Base-by-base conservation (phyloP, 1,140 invertebrate species). In the Parasteatoda tepidariorum region DNA sequence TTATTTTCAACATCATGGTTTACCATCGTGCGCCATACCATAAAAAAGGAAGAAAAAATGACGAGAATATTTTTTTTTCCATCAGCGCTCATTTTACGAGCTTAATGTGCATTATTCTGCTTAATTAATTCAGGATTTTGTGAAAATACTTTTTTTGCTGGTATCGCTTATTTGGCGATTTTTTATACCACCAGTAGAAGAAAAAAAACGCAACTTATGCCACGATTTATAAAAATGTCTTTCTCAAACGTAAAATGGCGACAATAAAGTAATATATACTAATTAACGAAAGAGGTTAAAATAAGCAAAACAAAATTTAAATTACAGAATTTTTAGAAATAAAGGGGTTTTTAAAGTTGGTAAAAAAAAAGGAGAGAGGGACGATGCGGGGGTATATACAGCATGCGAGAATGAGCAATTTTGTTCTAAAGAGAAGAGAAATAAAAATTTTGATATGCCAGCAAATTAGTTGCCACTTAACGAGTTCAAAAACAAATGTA, bases 81-180 rank as follows among this genome's bases (percentile, higher is more conserved):
- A 13, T n/a, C 38, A 31, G 28, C 78, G 62, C 75, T 78, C 78
- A 41, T 82, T 82, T 82, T 82, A 71, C 76, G 66, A 82, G 64
- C 78, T 82, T 79, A 82, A 82, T 82, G 78, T 71, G 67, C 67
- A 70, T 82, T 82, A 82, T 82, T 82, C 78, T 71, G 78, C 78
- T 82, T 82, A 82, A 82, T 82, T 82, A 79, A 82, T 82, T 82
- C 78, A 82, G 78, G 66, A 82, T 82, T 82, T 82, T 48, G 66
- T 48, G 78, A 30, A 67, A 41, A 18, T 4, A 9, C 38, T 48
- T 48, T 18, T 18, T 48, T n/a, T 11, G 34, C 15, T 28, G 9
- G 26, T 67, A 70, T 82, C 78, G 78, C 78, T 82, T 82, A 70
- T 71, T 82, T 82, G 78, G 78, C 78, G 66, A 61, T 61, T 71